A percentile compares a stretch with the other conserved stretches of the same genome.
phyloP scores from a whole-genome alignment of 2,888 invertebrate species.

The Eutolmus rufibarbis region DNA sequence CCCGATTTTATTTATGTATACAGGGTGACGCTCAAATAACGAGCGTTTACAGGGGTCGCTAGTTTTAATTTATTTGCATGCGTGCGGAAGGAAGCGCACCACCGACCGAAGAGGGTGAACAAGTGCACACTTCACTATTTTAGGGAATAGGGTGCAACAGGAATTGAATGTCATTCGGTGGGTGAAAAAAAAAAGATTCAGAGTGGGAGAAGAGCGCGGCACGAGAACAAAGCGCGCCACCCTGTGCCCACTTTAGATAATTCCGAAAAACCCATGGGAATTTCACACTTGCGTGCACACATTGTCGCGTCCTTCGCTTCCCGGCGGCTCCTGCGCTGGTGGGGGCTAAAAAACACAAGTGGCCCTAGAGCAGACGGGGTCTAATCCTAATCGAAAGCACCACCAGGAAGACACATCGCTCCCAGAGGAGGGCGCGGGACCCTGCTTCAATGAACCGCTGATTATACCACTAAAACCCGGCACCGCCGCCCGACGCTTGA shows the following conservation, averaged over 20 bases:
- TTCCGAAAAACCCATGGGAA: constrained; percentile 34
- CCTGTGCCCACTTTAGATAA: constrained; percentile 33
- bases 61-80: constrained; percentile 39
- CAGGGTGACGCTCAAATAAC: constrained; percentile 8
- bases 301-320: constrained; percentile 27
- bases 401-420: constrained; percentile 20
- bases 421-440: background rate
- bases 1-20: background rate
- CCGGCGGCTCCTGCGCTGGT: background rate
- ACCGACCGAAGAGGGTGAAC: background rate
- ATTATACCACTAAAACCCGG: constrained; percentile 28
- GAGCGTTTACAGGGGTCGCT: constrained; percentile 29
- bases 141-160: background rate
- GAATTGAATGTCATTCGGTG: background rate
- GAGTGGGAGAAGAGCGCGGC: background rate
- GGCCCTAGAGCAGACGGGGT: background rate
- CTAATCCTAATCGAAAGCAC: constrained; percentile 38
- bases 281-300: constrained; percentile 35
- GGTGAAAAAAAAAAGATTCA: background rate
- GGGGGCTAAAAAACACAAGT: constrained; percentile 21
- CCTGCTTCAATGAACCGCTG: constrained; percentile 22
- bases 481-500: background rate
- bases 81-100: constrained; percentile 8
- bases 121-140: background rate
- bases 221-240: background rate